Evolutionary conservation across 2,797 vertebrate species (phyloP), one percentile per base, ranked within the genome.

Genomic region (Acipenser ruthenus): DNA sequence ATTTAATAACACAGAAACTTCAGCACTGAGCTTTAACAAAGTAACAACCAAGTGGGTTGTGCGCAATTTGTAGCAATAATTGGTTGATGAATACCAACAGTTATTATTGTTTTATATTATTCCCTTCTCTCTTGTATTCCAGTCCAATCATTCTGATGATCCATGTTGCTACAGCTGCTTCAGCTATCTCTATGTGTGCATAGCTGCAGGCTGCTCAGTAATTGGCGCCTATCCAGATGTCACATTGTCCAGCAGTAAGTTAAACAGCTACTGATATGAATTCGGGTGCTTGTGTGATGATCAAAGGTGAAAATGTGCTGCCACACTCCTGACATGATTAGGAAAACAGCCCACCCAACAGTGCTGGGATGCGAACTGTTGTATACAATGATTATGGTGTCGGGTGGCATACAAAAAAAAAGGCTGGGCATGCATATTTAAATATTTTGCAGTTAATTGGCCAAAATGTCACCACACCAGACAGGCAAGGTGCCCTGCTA

Each of bases 161-260:
- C 55, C 63, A 49, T 56, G 58, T 23, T 23, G 56, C 63, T 55
- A 18, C 3, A 37, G 37, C 8, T 12, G 49, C 8, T 9, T 23
- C 8, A 23, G 64, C 15, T 49, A 15, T 49, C 37, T 59, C 47
- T 51, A 18, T 18, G n/a, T 61, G 47, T 62, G 50, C 6, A 50
- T 76, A 6, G 80, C 85, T 84, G 67, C 70, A 69, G 85, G 85
- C 80, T 78, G 75, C 70, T 65, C 71, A 77, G 78, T 86, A 88
- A 88, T 84, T 85, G 85, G 78, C 82, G 81, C 74, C 79, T 83
- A 80, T 84, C 82, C 81, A 79, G 77, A 67, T 74, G 77, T 82
- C 76, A 75, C 75, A 70, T 60, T 69, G 81, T 81, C 77, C 75
- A 70, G 75, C 69, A 65, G 71, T 63, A 67, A 63, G 72, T 71